Conservation (phyloP, 2,888 invertebrate species). For the Trachelus troglodyta region DNA sequence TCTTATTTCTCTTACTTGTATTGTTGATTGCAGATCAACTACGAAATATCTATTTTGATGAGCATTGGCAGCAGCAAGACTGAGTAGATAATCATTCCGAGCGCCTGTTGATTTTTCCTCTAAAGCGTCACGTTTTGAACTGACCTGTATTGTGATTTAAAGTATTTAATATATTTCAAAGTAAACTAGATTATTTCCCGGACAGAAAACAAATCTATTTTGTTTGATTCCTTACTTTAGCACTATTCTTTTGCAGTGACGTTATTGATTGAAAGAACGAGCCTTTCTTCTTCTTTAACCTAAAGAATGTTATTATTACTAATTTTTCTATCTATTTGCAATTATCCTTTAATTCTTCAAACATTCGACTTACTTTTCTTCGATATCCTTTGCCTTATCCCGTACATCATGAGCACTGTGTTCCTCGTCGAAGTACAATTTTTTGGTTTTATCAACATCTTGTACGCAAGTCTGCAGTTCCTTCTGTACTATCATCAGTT, state of each 20-base stretch:
- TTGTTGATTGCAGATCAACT: constrained; percentile 89
- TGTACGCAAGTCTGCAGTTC: constrained; percentile 87
- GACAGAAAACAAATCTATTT: neutral
- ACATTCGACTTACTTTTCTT: constrained; percentile 79
- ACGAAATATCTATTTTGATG: constrained; percentile 91
- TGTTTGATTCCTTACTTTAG: constrained; percentile 75
- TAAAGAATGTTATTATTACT: constrained; percentile 62
- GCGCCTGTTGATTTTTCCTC: constrained; percentile 96
- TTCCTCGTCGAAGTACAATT: constrained; percentile 95
- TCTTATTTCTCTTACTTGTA: constrained; percentile 69
- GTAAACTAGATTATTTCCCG: neutral
- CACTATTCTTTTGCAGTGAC: constrained; percentile 95
- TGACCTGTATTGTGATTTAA: constrained; percentile 69
- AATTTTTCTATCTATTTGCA: neutral
- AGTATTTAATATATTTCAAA: constrained; percentile 6
- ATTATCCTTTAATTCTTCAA: neutral
- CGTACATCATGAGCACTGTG: constrained; percentile 95
- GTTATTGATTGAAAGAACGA: constrained; percentile 97
- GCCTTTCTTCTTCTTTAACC: constrained; percentile 95
- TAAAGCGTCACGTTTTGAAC: constrained; percentile 87
- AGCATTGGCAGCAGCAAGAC: constrained; percentile 92
- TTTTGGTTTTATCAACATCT: constrained; percentile 94
- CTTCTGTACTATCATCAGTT: constrained; percentile 87
- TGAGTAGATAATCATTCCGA: constrained; percentile 92
- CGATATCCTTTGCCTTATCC: constrained; percentile 94